Conservation (phyloP, 2,113 vertebrate genomes). For the Etheostoma spectabile region DNA sequence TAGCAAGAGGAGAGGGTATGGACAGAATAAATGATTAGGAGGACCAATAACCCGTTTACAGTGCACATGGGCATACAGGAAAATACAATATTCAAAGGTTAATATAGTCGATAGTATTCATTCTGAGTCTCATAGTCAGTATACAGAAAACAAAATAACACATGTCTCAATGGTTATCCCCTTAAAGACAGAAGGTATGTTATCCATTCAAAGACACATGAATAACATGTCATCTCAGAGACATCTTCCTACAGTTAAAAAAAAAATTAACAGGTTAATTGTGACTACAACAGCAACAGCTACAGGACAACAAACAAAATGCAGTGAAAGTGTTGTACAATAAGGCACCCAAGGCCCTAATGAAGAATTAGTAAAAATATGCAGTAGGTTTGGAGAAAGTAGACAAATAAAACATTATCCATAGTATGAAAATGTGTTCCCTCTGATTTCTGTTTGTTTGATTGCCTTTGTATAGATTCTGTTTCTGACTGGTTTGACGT, state of each 20-base stretch:
- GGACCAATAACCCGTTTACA: no score
- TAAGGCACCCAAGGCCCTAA: background rate
- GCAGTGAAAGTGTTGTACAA: background rate
- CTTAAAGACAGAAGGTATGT: background rate
- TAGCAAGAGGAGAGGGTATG: no score
- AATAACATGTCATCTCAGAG: background rate
- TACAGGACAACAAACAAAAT: background rate
- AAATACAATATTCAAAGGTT: no score
- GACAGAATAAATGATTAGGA: no score
- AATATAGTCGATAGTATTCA: no score
- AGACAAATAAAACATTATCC: background rate
- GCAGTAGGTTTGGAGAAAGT: background rate
- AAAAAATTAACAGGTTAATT: background rate
- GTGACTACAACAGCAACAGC: background rate
- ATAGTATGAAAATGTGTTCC: background rate
- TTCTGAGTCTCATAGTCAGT: no score
- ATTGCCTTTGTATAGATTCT: slow-evolving; percentile 82
- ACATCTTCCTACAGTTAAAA: background rate
- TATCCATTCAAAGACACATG: background rate
- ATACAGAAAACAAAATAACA: no score
- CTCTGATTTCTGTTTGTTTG: background rate
- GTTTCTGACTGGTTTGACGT: slow-evolving; percentile 87
- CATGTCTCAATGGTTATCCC: background rate
- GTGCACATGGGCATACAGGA: no score
- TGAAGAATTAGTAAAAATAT: background rate